Base-by-base conservation (phyloP, 92 coral and sea anemone species). In the Epizoanthus stellaris region DNA sequence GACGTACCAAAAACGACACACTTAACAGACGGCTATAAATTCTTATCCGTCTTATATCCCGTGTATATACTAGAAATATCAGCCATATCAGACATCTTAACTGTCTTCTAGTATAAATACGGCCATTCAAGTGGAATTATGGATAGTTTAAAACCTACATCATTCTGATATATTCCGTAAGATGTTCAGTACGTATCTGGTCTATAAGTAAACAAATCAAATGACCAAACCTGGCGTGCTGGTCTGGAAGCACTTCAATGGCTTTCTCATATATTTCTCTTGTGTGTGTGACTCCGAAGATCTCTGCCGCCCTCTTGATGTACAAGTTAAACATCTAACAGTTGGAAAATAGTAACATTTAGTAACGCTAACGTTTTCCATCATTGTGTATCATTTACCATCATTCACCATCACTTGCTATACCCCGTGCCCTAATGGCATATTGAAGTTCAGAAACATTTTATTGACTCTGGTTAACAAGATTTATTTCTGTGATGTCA, bases 221-320 rank as follows among this genome's bases (percentile, higher is more conserved):
- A 59, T 52, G 30, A 25, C 30, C 68, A 60, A 56, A 96, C 99
- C 99, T 93, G 14, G 99, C 91, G 54, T 94, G n/a, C n/a, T n/a
- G 92, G 58, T 96, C 99, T 2, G 85, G 90, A 19, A 96, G 82
- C 56, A 96, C 95, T 81, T 96, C 99, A 67, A 96, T 96, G 3
- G 99, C 97, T 82, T 96, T 95, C 85, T 96, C 98, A 82, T 95
- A 93, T 80, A 96, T 96, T 75, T 94, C 99, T 81, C 99, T 86
- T 19, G 99, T 96, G 90, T 96, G 99, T 1, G 99, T 96, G 69
- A 96, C 99, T 58, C 99, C 99, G 73, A 96, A 96, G 42, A 96
- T 96, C 81, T 96, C 99, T 9, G 99, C 99, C 20, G 99, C 99
- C 91, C 95, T 84, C 77, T 94, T 96, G 87, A 96, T 96, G 86